phyloP scores from a whole-genome alignment of 1,140 invertebrate species.

The Plectrocnemia conspersa region DNA sequence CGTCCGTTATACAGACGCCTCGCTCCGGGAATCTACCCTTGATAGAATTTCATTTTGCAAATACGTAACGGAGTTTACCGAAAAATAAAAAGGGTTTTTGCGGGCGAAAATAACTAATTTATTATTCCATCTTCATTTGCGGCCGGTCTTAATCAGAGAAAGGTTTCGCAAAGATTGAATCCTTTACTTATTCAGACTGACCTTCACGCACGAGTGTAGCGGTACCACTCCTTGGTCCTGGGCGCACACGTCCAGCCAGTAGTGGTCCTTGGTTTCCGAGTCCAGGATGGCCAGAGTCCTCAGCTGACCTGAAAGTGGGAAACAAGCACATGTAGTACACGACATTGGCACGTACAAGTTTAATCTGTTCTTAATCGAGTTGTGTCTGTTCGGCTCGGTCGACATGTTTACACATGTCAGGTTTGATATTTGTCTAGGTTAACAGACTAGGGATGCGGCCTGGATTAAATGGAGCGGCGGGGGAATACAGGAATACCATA shows the following conservation, averaged over 20 bases:
- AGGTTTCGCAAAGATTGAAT: no score
- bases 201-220: constrained; percentile 68
- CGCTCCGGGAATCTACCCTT: no score
- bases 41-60: no score
- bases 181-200: no score
- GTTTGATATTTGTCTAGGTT: background rate
- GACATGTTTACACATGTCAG: constrained; percentile 5
- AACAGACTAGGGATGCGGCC: background rate
- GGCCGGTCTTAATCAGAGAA: no score
- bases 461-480: background rate
- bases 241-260: constrained; percentile 86
- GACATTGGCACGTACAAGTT: no score
- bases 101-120: no score
- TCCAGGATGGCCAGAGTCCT: constrained; percentile 72
- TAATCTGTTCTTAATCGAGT: background rate
- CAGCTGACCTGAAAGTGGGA: constrained; percentile 68
- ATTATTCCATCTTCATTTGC: no score
- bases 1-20: no score
- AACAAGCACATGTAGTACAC: constrained; percentile 17
- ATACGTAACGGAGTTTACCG: no score
- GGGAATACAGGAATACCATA: no score
- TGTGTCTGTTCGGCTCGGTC: background rate
- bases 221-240: constrained; percentile 80
- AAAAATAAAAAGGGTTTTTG: no score
- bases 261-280: constrained; percentile 72